Conservation (phyloP, 2,797 vertebrate species). For the Poecilia wingei region DNA sequence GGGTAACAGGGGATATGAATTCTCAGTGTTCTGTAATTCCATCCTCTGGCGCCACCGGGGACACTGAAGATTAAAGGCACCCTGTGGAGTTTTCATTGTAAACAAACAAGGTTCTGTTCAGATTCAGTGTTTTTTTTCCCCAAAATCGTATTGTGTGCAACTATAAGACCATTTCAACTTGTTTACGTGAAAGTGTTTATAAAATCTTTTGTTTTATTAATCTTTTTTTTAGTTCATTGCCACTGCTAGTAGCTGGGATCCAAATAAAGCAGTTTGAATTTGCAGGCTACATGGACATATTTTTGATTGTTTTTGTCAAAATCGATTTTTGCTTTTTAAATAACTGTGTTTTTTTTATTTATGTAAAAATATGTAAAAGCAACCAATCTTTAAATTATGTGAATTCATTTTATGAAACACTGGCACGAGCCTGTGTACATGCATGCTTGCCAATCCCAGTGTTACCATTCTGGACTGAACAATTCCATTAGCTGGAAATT, state of each 20-base stretch:
- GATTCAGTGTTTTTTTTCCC: constrained; percentile 48
- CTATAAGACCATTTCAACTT: constrained; percentile 28
- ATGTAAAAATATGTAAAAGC: neutral
- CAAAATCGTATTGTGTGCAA: constrained; percentile 36
- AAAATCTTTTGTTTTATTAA: constrained; percentile 3
- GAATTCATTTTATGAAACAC: neutral
- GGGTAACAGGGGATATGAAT: constrained; percentile 81
- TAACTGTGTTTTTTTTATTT: neutral
- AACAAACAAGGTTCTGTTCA: constrained; percentile 70
- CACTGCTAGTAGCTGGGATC: constrained; percentile 1
- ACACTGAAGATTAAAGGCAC: constrained; percentile 77
- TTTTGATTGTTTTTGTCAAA: neutral
- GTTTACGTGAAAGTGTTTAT: constrained; percentile 11
- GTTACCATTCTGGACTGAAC: neutral
- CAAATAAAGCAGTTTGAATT: neutral
- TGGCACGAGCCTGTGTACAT: neutral
- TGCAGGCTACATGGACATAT: neutral
- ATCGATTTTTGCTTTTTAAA: neutral
- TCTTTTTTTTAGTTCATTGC: constrained; percentile 1
- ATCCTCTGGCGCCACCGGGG: constrained; percentile 76
- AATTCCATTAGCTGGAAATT: neutral
- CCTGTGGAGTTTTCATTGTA: constrained; percentile 75
- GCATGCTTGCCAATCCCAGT: neutral
- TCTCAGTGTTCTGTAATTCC: constrained; percentile 80
- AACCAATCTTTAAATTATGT: neutral